Base-by-base conservation (phyloP, 2,888 invertebrate species). In the Cephus pygmeus region DNA sequence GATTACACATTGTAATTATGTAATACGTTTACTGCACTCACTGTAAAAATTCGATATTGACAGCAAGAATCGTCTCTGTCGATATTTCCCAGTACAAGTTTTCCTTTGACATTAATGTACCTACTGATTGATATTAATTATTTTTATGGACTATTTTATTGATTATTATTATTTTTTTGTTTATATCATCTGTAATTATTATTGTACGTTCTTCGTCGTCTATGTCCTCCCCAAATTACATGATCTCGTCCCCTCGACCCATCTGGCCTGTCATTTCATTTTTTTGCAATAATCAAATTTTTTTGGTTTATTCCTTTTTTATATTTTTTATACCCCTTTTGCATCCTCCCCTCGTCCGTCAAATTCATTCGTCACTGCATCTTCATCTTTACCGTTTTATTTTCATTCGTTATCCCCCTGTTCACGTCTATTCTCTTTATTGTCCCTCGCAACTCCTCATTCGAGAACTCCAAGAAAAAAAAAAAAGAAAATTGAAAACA, bases 391-490 rank as follows among this genome's bases (percentile, higher is more conserved):
- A 40, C 23, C 23, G 23, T 40, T 40, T 40, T 40, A 40, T 23
- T 23, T 40, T 40, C 23, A 40, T 40, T 40, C 23, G 1, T 23
- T 23, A 15, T 40, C 6, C 15, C 40, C 56, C n/a, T 35, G 78
- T 31, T 34, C 12, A 12, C 71, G 71, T 83, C 84, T 85, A 85
- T 84, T 85, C 87, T 85, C 84, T 79, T 82, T 81, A 81, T 81
- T 81, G 79, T 80, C 86, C 34, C 33, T 88, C 86, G 86, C 87
- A 83, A 87, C 83, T 85, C 69, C 75, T 76, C 56, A 81, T 81
- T 85, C 87, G 86, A 87, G 85, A 88, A 88, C 85, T 90, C 88
- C 88, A 88, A 89, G 87, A 56, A 23, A 23, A 23, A 23, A 23
- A 23, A 40, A 56, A 23, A 40, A 23, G 9, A 23, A 56, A 56